Evolutionary conservation across 2,797 vertebrate species (phyloP), one percentile per base, ranked within the genome.

Genomic region (Falco biarmicus): DNA sequence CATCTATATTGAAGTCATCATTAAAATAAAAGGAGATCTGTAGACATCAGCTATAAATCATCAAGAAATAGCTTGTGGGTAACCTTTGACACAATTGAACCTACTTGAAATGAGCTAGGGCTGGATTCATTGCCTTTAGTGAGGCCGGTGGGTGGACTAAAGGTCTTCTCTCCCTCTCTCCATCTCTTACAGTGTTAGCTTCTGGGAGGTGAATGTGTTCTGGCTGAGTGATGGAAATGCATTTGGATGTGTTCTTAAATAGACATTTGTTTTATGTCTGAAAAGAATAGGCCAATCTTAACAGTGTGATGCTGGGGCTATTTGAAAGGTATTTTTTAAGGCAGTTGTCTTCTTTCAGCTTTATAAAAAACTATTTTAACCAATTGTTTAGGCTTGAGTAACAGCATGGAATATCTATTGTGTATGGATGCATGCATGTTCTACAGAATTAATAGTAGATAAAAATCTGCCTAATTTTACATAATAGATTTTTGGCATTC

Each of bases 21-120:
- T 97, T 97, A 95, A 96, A 98, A 97, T 98, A 96, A 96, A 95
- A 96, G 93, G 86, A 95, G 59, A 96, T 97, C 86, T 92, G 88
- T 84, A 97, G 97, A 95, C 94, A 92, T 97, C 92, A 94, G 96
- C 87, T 94, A 89, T 97, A 96, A 96, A 97, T 96, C 97, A 97
- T 95, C 95, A 93, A 85, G 94, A 96, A 97, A 95, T 98, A 95
- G 97, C 97, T 97, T 48, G 48, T 91, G 95, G 96, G 92, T 97
- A 97, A 97, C 97, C 95, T 97, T 97, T 97, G 96, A 95, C 96
- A 96, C 96, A 94, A 77, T 28, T 96, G 94, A 95, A 96, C 89
- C 87, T 85, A 84, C 90, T 97, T 92, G 97, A 96, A 96, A 93
- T 97, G 94, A 97, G 87, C 95, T 79, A 73, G 94, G 70, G 63